phyloP scores from a whole-genome alignment of 2,888 invertebrate genomes.

The Microctonus brassicae region DNA sequence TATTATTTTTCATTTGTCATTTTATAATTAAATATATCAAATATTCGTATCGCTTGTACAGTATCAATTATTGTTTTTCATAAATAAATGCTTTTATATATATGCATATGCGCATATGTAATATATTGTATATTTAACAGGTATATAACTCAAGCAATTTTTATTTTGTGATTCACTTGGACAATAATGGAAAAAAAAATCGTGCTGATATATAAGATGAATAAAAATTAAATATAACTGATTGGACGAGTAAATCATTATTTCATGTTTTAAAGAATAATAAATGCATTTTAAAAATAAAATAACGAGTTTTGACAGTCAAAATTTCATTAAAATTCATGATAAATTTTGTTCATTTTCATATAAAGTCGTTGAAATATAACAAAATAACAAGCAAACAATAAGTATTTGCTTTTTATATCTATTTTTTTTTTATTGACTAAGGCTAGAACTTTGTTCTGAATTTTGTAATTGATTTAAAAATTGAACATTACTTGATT shows the following conservation, averaged over 20 bases:
- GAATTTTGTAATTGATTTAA: constrained; percentile 72
- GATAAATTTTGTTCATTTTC: background rate
- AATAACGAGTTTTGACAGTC: too few relatives aligned
- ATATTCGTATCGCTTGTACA: constrained; percentile 2
- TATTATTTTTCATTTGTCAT: background rate
- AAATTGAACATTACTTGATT: constrained; percentile 76
- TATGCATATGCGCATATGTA: too few relatives aligned
- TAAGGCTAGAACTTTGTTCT: constrained; percentile 54
- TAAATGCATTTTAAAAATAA: background rate
- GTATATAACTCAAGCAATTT: background rate
- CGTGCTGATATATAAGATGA: too few relatives aligned
- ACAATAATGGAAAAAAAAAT: background rate
- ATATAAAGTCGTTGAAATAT: constrained; percentile 20
- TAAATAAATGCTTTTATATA: constrained; percentile 6
- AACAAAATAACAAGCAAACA: constrained; percentile 27
- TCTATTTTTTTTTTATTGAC: constrained; percentile 51
- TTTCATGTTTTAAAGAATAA: background rate
- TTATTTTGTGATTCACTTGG: background rate
- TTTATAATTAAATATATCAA: constrained; percentile 24
- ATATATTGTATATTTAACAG: background rate
- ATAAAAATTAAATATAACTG: too few relatives aligned
- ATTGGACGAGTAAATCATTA: background rate
- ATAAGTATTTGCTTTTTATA: constrained; percentile 29
- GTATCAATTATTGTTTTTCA: too few relatives aligned
- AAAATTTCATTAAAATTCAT: background rate